These are phyloP conservation scores for Taphrorychus bicolor DNA, from an alignment of 2,888 invertebrate genomes.

Conservation along the genomic window DNA sequence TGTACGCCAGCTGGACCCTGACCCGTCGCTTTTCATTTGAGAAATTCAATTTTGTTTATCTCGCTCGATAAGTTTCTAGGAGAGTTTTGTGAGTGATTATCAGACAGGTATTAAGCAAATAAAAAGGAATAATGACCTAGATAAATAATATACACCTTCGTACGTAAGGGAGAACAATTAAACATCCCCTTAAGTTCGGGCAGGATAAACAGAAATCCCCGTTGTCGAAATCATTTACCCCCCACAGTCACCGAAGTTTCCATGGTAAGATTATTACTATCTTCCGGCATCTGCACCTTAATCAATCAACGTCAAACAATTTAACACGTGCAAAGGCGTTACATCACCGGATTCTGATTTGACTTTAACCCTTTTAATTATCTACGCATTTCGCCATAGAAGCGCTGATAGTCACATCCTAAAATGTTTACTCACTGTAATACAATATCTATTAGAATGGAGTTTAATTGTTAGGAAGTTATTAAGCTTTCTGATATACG, in stretches of 20 bases:
- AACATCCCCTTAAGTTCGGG: neutral
- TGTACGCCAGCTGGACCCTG: neutral
- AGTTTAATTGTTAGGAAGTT: too few species aligned
- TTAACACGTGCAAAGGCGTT: neutral
- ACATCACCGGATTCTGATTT: neutral
- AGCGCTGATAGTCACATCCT: too few species aligned
- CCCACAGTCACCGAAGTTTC: neutral
- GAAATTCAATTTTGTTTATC: too few species aligned
- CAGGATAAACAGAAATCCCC: neutral
- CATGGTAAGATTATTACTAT: constrained; percentile 3
- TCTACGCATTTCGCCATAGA: neutral
- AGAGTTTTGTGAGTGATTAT: too few species aligned
- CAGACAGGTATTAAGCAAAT: too few species aligned
- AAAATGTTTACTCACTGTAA: too few species aligned
- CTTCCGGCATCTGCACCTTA: neutral
- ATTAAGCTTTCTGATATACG: too few species aligned
- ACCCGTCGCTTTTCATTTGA: neutral
- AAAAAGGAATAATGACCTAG: neutral
- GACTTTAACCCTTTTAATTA: neutral
- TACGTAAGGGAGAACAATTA: neutral
- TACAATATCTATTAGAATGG: too few species aligned
- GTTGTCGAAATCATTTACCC: neutral
- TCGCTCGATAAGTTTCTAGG: too few species aligned
- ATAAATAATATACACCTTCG: neutral
- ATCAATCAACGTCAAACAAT: constrained; percentile 1